Evolutionary conservation across 2,888 invertebrate genomes (phyloP), one percentile per base, ranked within the genome.

Genomic region (Acleris cristana): DNA sequence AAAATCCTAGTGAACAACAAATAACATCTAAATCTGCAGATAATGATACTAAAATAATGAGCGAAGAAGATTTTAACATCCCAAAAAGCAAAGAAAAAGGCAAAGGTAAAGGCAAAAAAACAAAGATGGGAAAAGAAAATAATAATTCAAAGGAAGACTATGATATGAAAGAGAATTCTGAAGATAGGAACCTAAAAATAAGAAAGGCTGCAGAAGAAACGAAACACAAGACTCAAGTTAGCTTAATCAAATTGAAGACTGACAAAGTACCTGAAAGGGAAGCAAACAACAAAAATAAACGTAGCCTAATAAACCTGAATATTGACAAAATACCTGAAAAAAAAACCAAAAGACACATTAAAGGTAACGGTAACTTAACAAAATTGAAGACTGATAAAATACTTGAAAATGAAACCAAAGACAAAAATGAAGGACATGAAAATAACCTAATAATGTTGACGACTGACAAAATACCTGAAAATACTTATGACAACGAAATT

Each of bases 61-160:
- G 26, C 26, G n/a, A 54, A 54, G 30, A 54, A 54, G 54, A 54
- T 30, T 54, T 54, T 30, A 55, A 55, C 54, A 55, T 34, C 18
- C 34, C 54, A 18, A 55, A 51, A 51, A 51, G 18, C 34, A 30
- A 55, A 55, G 34, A 55, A 34, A 55, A 34, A 55, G 34, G 54
- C n/a, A 55, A 59, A 51, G 59, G 59, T n/a, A 59, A 59, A 51
- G 51, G 59, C 30, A 59, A 59, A 49, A 49, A 59, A 49, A 51
- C 49, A 8, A 59, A 59, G 51, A 59, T 18, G n/a, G 59, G 51
- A 51, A 59, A 59, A 59, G 59, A 59, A 49, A 59, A 59, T 59
- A 18, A 18, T 18, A n/a, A 55, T n/a, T 55, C 19, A 34, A 55
- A 34, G 6, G 18, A 55, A 34, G 34, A 55, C 18, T n/a, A n/a